Evolutionary conservation across 2,113 vertebrate species (phyloP), one percentile per base, ranked within the genome.

Genomic region (Falcunculus frontatus): DNA sequence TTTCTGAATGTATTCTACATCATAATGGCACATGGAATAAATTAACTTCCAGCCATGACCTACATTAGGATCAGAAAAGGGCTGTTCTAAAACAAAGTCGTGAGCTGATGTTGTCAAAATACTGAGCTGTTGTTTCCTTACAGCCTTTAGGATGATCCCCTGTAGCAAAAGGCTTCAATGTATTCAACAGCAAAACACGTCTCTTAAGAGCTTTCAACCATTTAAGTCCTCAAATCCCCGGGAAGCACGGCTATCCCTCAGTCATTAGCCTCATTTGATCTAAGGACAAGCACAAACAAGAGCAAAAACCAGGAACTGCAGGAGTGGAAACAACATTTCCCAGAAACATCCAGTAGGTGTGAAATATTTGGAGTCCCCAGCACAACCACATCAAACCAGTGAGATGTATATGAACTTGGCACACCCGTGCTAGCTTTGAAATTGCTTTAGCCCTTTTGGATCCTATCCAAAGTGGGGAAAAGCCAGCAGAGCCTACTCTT

Each of bases 11-110:
- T 47, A 78, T 85, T 84, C 70, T 91, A 65, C 91, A 93, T 84
- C 85, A 81, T 81, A 77, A 90, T 32, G 33, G 90, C 95, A 96
- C 87, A 97, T 96, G 89, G 95, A 97, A 96, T 47, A 84, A 88
- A 95, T 97, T 96, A 95, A 94, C 79, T 94, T 52, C 52, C 92
- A 94, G 75, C 76, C 74, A 44, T 94, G 95, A 94, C 93, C 88
- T 94, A 96, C 90, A 96, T 88, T 86, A 56, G 49, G 72, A 96
- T 92, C 42, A 86, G 88, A 93, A 93, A 79, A 92, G 88, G 85
- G 11, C 52, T 84, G 41, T 29, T 94, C 56, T 94, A 53, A 93
- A 91, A 92, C 62, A 79, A 90, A 94, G 79, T 90, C 90, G 75
- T 77, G 87, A 94, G 82, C 47, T 59, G 72, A 81, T 59, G 82